A percentile compares a stretch with the other conserved stretches of the same genome.
Conservation (phyloP, 2,888 invertebrate genomes). For the Hyppa rectilinea region DNA sequence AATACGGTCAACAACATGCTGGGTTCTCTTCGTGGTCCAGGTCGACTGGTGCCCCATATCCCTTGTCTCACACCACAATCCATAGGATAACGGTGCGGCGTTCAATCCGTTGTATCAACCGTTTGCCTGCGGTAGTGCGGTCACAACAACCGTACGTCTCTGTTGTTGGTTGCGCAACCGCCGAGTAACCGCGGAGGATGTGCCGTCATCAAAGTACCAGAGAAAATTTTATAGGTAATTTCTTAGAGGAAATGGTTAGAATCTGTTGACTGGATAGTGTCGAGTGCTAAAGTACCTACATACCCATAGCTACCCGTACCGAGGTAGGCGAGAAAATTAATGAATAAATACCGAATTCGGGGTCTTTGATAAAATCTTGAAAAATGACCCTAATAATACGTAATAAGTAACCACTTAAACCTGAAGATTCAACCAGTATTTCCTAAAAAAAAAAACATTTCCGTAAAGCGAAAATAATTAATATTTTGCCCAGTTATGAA, state of each 20-base stretch:
- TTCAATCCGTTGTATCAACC: conserved; percentile 54
- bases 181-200: conserved; percentile 31
- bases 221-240: background rate
- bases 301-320: background rate
- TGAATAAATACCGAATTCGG: background rate
- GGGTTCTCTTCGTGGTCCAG: background rate
- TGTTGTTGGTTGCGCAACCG: conserved; percentile 54
- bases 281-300: background rate
- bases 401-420: no score
- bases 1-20: background rate
- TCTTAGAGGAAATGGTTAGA: background rate
- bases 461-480: background rate
- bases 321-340: background rate
- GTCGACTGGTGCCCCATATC: background rate
- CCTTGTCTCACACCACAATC: conserved; percentile 33
- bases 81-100: conserved; percentile 58
- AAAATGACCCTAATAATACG: background rate
- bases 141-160: conserved; percentile 45
- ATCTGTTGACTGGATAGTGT: background rate
- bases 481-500: background rate
- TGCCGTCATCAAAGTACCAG: conserved; percentile 8
- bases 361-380: background rate
- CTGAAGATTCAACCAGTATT: background rate
- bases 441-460: background rate
- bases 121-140: conserved; percentile 36